Evolutionary conservation across 2,797 vertebrate genomes (phyloP).

Genomic region (Brachyrhaphis roseni): DNA sequence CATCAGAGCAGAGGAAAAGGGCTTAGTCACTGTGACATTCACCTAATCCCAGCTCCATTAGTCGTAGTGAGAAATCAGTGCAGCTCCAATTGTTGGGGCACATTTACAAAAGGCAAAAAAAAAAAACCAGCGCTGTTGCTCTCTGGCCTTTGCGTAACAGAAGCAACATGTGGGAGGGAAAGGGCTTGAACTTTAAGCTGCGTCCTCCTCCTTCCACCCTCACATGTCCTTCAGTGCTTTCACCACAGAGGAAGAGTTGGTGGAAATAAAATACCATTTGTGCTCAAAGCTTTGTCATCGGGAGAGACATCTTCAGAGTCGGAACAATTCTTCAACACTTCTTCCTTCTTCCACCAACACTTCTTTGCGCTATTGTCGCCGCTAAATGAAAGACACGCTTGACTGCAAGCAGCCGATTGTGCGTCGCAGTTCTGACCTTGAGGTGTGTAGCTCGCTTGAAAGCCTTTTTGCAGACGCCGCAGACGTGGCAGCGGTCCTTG

Average conservation of each 20-base stretch:
- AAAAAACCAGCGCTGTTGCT: not conserved
- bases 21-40: conserved; percentile 13
- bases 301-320: conserved; percentile 1
- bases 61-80: conserved; percentile 31
- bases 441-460: conserved; percentile 97
- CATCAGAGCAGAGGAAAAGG: not conserved
- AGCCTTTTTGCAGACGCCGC: conserved; percentile 91
- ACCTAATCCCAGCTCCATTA: conserved; percentile 22
- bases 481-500: conserved; percentile 94
- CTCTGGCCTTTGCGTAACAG: conserved; percentile 13
- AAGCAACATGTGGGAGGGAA: not conserved
- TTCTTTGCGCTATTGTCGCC: not conserved
- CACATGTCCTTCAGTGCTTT: conserved; percentile 18
- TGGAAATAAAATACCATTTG: conserved; percentile 7
- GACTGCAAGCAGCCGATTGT: not conserved
- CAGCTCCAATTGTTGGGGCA: not conserved
- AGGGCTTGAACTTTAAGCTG: not conserved
- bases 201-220: not conserved
- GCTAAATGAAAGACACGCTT: not conserved
- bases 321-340: not conserved
- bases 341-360: too few species aligned
- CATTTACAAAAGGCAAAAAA: conserved; percentile 13
- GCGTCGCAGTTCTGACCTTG: conserved; percentile 83
- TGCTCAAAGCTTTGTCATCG: conserved; percentile 27
- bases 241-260: not conserved